Percentiles rank a stretch among this genome's conserved stretches.
These are phyloP conservation scores for Tachina grossa DNA, from an alignment of 2,888 invertebrate species.

Conservation along the genomic window DNA sequence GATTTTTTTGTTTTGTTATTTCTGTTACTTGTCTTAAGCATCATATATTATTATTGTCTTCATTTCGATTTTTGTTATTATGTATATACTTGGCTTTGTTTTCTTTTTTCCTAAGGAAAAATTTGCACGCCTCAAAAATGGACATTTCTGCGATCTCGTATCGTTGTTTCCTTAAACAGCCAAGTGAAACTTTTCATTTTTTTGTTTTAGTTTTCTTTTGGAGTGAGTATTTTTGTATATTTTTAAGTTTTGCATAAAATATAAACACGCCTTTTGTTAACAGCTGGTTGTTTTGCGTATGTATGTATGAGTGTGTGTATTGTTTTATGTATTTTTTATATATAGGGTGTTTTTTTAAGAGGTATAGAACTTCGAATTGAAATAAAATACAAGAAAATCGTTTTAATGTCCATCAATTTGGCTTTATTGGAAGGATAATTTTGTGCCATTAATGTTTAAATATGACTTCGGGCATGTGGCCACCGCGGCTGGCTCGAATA, in stretches of 20 bases:
- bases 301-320: background rate
- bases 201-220: background rate
- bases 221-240: background rate
- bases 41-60: conserved; percentile 66
- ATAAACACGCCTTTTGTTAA: conserved; percentile 54
- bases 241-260: conserved; percentile 15
- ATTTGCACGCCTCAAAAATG: conserved; percentile 75
- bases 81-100: conserved; percentile 50
- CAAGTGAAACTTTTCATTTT: conserved; percentile 77
- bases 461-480: no score
- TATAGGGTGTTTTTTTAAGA: background rate
- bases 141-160: conserved; percentile 79
- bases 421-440: no score
- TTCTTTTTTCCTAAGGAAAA: conserved; percentile 54
- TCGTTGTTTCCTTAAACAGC: conserved; percentile 80
- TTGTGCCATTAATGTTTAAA: no score
- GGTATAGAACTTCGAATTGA: no score
- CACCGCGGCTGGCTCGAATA: no score
- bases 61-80: conserved; percentile 45
- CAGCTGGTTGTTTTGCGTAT: conserved; percentile 30
- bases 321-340: no score
- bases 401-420: no score
- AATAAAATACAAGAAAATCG: no score
- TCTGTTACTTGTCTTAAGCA: conserved; percentile 63
- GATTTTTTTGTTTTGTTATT: conserved; percentile 45